Conservation (phyloP, 2,113 vertebrate species). For the Heloderma charlesbogerti region DNA sequence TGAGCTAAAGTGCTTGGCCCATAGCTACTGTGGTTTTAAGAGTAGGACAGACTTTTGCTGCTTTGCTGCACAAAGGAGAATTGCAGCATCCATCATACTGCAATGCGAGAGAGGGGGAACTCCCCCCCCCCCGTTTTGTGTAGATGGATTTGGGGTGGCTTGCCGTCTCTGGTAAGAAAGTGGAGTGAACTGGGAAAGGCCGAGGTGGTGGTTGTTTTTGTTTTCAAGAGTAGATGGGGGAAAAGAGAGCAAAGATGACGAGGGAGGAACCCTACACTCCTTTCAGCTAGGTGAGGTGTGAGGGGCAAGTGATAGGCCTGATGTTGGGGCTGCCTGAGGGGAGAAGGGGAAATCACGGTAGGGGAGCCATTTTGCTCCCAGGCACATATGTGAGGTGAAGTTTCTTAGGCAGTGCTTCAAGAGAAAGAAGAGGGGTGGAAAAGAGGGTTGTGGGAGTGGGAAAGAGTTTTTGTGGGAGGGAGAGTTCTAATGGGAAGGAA, state of each 20-base stretch:
- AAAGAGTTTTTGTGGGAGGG: background rate
- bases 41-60: background rate
- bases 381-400: background rate
- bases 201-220: background rate
- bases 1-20: background rate
- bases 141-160: background rate
- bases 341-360: conserved; percentile 6
- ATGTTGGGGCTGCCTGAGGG: background rate
- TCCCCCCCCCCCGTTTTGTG: background rate
- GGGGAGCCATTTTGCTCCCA: background rate
- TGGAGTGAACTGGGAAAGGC: background rate
- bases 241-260: too few species aligned
- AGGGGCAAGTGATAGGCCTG: background rate
- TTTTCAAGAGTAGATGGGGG: background rate
- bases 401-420: background rate
- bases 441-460: too few species aligned
- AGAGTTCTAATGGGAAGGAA: background rate
- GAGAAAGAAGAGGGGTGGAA: too few species aligned
- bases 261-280: background rate
- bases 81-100: background rate
- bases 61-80: background rate
- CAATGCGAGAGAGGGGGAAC: too few species aligned
- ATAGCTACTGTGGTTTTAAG: background rate
- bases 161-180: background rate
- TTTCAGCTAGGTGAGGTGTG: background rate